Evolutionary conservation across 2,797 vertebrate species (phyloP).

Genomic region (Thalassophryne amazonica): DNA sequence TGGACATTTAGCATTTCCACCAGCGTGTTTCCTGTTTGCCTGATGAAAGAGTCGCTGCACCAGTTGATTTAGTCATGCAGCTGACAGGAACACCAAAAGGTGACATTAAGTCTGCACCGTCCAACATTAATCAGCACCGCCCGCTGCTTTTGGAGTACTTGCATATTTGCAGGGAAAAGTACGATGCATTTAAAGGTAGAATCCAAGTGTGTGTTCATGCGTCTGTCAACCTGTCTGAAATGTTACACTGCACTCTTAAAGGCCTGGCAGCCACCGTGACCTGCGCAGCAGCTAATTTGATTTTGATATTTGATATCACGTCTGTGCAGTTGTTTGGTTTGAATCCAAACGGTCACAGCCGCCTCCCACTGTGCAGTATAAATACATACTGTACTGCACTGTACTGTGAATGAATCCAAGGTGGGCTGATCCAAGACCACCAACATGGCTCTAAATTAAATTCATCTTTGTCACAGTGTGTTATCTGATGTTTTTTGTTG

Average conservation of each 20-base stretch:
- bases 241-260: constrained; percentile 19
- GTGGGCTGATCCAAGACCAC: constrained; percentile 43
- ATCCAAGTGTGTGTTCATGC: not conserved
- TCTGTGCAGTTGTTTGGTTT: constrained; percentile 46
- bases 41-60: constrained; percentile 16
- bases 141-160: constrained; percentile 13
- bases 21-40: constrained; percentile 16
- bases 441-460: constrained; percentile 34
- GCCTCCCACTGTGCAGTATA: constrained; percentile 23
- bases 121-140: constrained; percentile 17
- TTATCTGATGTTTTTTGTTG: too few relatives aligned
- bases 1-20: constrained; percentile 45
- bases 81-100: constrained; percentile 21
- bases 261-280: constrained; percentile 18
- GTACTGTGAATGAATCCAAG: constrained; percentile 24
- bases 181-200: too few relatives aligned
- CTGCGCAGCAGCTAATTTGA: constrained; percentile 14
- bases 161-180: constrained; percentile 19
- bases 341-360: constrained; percentile 17
- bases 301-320: constrained; percentile 41
- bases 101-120: constrained; percentile 10
- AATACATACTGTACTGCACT: constrained; percentile 8
- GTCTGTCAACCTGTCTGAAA: constrained; percentile 19
- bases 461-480: constrained; percentile 23
- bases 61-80: constrained; percentile 26